phyloP scores from a whole-genome alignment of 2,797 vertebrate genomes.

The Erithacus rubecula region DNA sequence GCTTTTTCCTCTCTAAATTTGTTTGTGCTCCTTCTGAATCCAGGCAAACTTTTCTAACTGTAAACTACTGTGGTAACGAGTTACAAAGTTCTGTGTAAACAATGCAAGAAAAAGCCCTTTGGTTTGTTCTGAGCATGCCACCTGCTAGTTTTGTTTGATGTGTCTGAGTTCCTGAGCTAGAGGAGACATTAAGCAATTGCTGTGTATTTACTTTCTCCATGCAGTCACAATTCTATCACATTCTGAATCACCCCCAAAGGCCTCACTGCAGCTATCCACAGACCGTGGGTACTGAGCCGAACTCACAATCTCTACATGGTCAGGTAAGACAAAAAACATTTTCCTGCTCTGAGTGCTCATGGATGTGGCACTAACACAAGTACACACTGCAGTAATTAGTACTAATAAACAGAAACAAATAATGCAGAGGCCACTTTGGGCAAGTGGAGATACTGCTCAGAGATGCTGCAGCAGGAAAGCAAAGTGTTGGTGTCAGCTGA shows the following conservation, averaged over 20 bases:
- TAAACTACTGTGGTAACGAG: not conserved
- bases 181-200: not conserved
- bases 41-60: not conserved
- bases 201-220: not conserved
- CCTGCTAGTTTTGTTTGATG: slow-evolving; percentile 3
- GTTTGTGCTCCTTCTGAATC: not conserved
- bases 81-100: not conserved
- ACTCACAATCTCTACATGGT: not conserved
- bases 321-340: not conserved
- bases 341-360: not conserved
- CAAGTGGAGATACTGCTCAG: not conserved
- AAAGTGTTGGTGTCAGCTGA: fast-evolving
- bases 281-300: not conserved
- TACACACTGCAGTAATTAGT: not conserved
- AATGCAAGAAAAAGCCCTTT: not conserved
- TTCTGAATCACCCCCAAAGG: not conserved
- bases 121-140: not conserved
- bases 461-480: not conserved
- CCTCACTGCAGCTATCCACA: not conserved
- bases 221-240: fast-evolving
- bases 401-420: not conserved
- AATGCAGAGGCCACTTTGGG: not conserved
- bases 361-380: not conserved
- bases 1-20: not conserved
- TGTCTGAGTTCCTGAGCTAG: not conserved